Evolutionary conservation across 2,888 invertebrate genomes (phyloP).

Genomic region (Anorthoa munda): DNA sequence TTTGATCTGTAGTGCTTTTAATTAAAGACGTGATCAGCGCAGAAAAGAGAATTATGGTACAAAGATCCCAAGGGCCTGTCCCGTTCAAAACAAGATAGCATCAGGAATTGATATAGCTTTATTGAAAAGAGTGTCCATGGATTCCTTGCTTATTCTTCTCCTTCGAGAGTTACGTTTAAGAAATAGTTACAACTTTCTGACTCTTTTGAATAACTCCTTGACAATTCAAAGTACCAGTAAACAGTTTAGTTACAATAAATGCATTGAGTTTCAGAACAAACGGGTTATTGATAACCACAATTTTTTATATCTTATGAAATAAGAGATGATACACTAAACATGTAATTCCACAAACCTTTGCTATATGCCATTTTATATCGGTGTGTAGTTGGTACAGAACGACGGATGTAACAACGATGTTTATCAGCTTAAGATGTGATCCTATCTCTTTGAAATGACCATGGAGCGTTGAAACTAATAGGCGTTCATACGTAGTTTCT

Average conservation of each 20-base stretch:
- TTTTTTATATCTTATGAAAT: no score
- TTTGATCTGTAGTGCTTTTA: background rate
- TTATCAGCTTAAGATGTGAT: background rate
- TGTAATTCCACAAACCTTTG: background rate
- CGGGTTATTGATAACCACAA: background rate
- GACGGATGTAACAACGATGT: conserved; percentile 14
- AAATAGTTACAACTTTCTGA: no score
- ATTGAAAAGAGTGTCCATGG: no score
- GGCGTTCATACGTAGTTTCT: conserved; percentile 39
- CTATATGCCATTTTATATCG: background rate
- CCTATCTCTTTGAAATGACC: conserved; percentile 40
- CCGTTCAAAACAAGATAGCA: background rate
- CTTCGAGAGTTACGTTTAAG: no score
- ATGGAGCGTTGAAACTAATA: background rate
- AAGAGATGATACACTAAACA: background rate
- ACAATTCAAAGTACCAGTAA: no score
- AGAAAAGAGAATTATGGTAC: background rate
- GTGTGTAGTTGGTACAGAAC: background rate
- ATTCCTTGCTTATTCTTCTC: no score
- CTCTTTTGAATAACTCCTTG: no score
- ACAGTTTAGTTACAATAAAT: background rate
- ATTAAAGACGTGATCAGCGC: background rate
- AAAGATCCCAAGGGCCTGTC: no score
- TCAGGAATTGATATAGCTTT: background rate
- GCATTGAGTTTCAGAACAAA: background rate